Evolutionary conservation across 2,888 invertebrate genomes (phyloP), one percentile per base, ranked within the genome.

Genomic region (Tryphoninae sp.): DNA sequence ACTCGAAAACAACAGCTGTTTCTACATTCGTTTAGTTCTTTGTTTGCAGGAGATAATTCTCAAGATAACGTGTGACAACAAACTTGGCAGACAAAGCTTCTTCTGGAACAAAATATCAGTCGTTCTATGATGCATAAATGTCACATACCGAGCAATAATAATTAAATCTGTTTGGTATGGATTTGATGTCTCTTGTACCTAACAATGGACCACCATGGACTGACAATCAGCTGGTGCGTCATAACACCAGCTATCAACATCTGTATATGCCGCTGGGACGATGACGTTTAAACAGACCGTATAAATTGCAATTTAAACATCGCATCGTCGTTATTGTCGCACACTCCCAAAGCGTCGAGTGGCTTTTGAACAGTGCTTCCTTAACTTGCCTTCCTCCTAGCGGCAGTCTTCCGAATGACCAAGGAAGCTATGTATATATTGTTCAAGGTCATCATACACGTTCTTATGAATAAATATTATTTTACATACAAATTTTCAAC

Each of bases 151-250:
- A 58, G 42, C 51, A 64, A 51, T 2, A 16, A 53, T 33, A 53
- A 16, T 16, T 16, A 53, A 16, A 53, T 53, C 4, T 53, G n/a
- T 53, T 16, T 4, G n/a, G 19, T n/a, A 87, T 88, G 88, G 88
- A 88, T 77, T 82, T 88, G 40, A 88, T 88, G 87, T 78, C 85
- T 51, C 87, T 86, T 51, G 85, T 88, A n/a, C 87, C 87, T 2
- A 33, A 33, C 33, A 75, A 84, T 42, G 79, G 76, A 68, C 19
- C 42, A 4, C 67, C 67, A 13, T 69, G 62, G 68, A 76, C 33
- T 49, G 73, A 78, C 22, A 64, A 73, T 23, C 55, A 49, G 71
- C 53, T 58, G 26, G 79, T 82, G 72, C 69, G 74, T 75, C 19
- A 45, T 45, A 33, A 33, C 33, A 33, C 33, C 33, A 6, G 33